These are phyloP conservation scores for Alethe castanea DNA, from an alignment of 2,113 vertebrate species.

Conservation along the genomic window DNA sequence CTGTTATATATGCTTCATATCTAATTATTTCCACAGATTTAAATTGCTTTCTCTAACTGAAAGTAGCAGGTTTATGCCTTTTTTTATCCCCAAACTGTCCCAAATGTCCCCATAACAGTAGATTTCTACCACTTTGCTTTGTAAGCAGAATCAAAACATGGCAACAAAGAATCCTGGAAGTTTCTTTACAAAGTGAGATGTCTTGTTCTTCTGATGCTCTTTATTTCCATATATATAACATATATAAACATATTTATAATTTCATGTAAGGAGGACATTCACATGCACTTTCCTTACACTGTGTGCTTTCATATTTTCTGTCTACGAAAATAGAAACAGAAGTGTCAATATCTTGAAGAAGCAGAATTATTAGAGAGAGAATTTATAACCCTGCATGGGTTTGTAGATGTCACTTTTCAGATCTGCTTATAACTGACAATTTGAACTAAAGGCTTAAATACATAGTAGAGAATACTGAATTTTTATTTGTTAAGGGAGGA, in stretches of 20 bases:
- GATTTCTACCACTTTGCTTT: neutral
- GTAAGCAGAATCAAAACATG: neutral
- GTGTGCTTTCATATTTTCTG: neutral
- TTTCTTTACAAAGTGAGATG: neutral
- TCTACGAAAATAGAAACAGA: neutral
- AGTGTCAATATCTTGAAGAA: neutral
- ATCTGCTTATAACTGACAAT: neutral
- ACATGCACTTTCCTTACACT: neutral
- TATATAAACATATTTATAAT: neutral
- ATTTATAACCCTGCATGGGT: neutral
- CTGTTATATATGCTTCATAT: neutral
- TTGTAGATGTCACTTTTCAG: neutral
- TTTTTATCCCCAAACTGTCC: neutral
- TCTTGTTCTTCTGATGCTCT: neutral
- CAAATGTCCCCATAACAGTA: neutral
- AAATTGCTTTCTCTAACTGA: neutral
- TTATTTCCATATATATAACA: neutral
- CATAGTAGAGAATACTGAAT: neutral
- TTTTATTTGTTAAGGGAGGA: neutral
- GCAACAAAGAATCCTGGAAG: neutral
- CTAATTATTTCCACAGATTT: neutral
- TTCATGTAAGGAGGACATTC: neutral
- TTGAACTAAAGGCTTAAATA: neutral
- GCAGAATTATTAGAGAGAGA: neutral
- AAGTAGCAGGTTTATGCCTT: neutral